Conservation (phyloP, 2,113 vertebrate genomes). For the Tenebrosternarchus preto region DNA sequence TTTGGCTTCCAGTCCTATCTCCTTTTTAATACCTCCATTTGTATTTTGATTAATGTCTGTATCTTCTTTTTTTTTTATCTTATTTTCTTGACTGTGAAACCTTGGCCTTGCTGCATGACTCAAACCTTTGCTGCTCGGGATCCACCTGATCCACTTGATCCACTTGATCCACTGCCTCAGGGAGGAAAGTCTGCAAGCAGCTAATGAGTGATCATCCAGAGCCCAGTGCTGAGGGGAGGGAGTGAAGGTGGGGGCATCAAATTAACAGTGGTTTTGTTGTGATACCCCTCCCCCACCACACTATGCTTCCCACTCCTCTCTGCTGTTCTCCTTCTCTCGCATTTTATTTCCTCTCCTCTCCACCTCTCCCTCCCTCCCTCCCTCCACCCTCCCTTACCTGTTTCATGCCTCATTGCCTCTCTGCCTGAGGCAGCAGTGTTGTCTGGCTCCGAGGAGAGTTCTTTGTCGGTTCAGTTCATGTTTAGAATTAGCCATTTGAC, state of each 20-base stretch:
- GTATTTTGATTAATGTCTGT: constrained; percentile 65
- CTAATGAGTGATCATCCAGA: constrained; percentile 65
- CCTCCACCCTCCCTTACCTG: constrained; percentile 64
- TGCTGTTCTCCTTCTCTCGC: background rate
- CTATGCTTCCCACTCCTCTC: constrained; percentile 7
- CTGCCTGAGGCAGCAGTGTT: constrained; percentile 58
- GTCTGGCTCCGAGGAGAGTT: constrained; percentile 63
- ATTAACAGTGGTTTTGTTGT: constrained; percentile 70
- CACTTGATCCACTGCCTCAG: constrained; percentile 60
- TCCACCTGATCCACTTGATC: constrained; percentile 61
- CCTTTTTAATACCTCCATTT: constrained; percentile 60
- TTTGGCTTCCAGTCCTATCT: constrained; percentile 53
- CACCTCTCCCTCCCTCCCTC: constrained; percentile 51
- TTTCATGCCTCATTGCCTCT: constrained; percentile 60
- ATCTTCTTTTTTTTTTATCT: constrained; percentile 52
- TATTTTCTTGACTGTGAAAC: constrained; percentile 53
- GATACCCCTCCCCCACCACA: constrained; percentile 52
- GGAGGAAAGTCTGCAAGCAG: constrained; percentile 58
- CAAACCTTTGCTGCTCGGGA: constrained; percentile 63
- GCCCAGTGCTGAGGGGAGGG: constrained; percentile 64
- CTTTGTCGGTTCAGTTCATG: constrained; percentile 79
- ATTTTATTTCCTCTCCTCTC: constrained; percentile 49
- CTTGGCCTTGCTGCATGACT: constrained; percentile 64
- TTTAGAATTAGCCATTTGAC: constrained; percentile 94
- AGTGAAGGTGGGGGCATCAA: too few species aligned